These are phyloP conservation scores for Glossosoma conforme DNA, from an alignment of 1,140 invertebrate genomes.

Conservation along the genomic window DNA sequence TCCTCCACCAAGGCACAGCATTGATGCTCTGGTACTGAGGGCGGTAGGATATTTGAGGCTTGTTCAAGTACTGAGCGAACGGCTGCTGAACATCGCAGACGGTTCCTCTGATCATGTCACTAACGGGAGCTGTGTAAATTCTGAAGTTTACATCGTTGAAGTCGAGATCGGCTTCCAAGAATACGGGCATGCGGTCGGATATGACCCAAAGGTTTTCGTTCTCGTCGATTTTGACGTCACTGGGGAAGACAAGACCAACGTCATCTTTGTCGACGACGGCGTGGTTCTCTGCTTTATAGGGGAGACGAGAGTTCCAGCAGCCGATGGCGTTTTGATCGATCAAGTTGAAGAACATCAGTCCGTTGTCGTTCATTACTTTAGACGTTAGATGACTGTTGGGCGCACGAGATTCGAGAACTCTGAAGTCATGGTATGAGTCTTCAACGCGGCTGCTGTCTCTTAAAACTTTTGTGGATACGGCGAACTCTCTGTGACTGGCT, in stretches of 20 bases:
- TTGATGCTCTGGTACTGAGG: slow-evolving; percentile 3
- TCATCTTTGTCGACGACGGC: slow-evolving; percentile 69
- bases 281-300: slow-evolving; percentile 62
- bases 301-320: slow-evolving; percentile 68
- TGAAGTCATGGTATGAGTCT: slow-evolving; percentile 68
- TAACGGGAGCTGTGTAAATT: slow-evolving; percentile 62
- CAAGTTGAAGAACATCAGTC: slow-evolving; percentile 69
- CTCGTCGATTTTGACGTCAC: slow-evolving; percentile 69
- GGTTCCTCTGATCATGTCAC: slow-evolving; percentile 61
- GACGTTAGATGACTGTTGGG: slow-evolving; percentile 64
- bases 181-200: slow-evolving; percentile 74
- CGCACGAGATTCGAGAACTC: slow-evolving; percentile 61
- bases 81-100: slow-evolving; percentile 53
- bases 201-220: slow-evolving; percentile 68
- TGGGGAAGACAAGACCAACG: slow-evolving; percentile 68
- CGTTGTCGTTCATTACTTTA: slow-evolving; percentile 65
- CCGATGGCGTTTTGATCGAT: slow-evolving; percentile 76
- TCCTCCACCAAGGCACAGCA: slow-evolving; percentile 17
- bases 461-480: slow-evolving; percentile 67
- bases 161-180: slow-evolving; percentile 64
- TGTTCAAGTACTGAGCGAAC: background rate
- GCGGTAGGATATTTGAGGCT: background rate
- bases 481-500: slow-evolving; percentile 69
- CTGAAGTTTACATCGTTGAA: slow-evolving; percentile 75
- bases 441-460: slow-evolving; percentile 60